These are phyloP conservation scores for Tautogolabrus adspersus DNA, from an alignment of 2,113 vertebrate genomes.

Conservation along the genomic window DNA sequence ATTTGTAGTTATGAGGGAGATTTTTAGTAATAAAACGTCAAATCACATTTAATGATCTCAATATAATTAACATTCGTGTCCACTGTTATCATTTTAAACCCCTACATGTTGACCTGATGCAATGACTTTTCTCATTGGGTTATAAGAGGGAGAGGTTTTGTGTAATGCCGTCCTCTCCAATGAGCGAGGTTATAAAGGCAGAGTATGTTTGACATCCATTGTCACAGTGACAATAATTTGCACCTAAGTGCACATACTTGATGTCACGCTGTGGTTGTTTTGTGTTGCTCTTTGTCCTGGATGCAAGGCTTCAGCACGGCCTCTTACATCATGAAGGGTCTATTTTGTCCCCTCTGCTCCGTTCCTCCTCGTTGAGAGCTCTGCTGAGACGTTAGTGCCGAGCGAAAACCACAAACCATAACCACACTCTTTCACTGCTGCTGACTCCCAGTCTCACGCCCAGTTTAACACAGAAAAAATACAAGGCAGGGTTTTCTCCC, in stretches of 20 bases:
- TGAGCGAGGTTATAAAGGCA: neutral
- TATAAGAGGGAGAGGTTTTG: neutral
- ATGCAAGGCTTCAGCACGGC: slow-evolving; percentile 22
- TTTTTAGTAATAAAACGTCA: too few relatives aligned
- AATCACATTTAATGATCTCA: too few relatives aligned
- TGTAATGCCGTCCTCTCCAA: slow-evolving; percentile 2
- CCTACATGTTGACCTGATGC: neutral
- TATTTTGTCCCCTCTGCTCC: slow-evolving; percentile 40
- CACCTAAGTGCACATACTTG: slow-evolving; percentile 15
- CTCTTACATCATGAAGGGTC: slow-evolving; percentile 45
- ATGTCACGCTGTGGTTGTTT: slow-evolving; percentile 19
- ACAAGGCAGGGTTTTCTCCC: slow-evolving; percentile 15
- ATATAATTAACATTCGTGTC: too few relatives aligned
- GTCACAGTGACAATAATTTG: slow-evolving; percentile 28
- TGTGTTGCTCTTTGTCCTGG: slow-evolving; percentile 8
- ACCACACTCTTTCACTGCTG: slow-evolving; percentile 63
- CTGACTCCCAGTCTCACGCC: slow-evolving; percentile 69
- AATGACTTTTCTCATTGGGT: neutral
- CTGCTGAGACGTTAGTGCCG: slow-evolving; percentile 44
- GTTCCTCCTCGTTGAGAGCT: slow-evolving; percentile 41
- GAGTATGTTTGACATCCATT: slow-evolving; percentile 22
- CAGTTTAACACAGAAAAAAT: slow-evolving; percentile 67
- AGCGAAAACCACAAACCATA: slow-evolving; percentile 68
- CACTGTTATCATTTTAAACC: too few relatives aligned
- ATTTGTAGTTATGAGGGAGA: too few relatives aligned